Evolutionary conservation across 2,797 vertebrate species (phyloP).

Genomic region (Miichthys miiuy): DNA sequence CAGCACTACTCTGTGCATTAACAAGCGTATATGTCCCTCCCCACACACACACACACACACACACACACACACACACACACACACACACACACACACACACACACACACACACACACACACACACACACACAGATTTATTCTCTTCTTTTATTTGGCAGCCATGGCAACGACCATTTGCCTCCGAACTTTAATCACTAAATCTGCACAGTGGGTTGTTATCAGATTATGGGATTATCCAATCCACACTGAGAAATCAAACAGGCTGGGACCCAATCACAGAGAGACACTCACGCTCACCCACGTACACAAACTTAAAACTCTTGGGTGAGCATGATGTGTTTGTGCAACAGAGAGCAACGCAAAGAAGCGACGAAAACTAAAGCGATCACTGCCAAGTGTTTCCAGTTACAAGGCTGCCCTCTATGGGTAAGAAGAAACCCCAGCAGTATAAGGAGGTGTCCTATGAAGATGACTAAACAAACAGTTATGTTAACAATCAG

Average conservation of each 20-base stretch:
- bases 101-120: background rate
- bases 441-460: background rate
- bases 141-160: conserved; percentile 66
- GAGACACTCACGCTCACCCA: conserved; percentile 11
- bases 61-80: background rate
- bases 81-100: conserved; percentile 2
- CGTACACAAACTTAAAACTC: background rate
- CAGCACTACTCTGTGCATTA: conserved; percentile 5
- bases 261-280: conserved; percentile 51
- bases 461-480: background rate
- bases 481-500: background rate
- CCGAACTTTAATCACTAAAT: conserved; percentile 84
- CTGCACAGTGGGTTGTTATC: conserved; percentile 84
- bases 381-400: conserved; percentile 38
- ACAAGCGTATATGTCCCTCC: background rate
- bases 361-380: conserved; percentile 10
- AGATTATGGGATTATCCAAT: conserved; percentile 86
- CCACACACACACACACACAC: background rate
- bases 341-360: background rate
- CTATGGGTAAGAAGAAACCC: conserved; percentile 47
- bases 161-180: conserved; percentile 80
- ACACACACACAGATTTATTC: conserved; percentile 41
- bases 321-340: background rate
- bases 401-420: conserved; percentile 65
- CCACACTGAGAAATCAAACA: conserved; percentile 78